Conservation (phyloP, 2,113 vertebrate species). For the Hassar affinis region DNA sequence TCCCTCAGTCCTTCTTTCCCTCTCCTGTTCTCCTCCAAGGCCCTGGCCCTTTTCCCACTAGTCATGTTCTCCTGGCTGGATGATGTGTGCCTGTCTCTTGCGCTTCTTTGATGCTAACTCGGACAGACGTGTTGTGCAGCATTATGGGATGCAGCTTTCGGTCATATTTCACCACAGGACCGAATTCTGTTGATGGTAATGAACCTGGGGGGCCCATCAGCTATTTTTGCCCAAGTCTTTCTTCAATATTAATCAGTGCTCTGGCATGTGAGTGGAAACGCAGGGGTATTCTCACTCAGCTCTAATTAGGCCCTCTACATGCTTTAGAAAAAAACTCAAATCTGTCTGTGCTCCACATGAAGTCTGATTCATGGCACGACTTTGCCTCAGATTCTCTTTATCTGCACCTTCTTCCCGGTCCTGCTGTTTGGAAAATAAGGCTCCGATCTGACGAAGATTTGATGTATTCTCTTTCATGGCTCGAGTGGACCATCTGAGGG, state of each 20-base stretch:
- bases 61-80: slow-evolving; percentile 78
- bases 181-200: slow-evolving; percentile 75
- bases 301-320: slow-evolving; percentile 42
- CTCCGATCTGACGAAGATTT: slow-evolving; percentile 13
- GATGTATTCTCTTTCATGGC: slow-evolving; percentile 34
- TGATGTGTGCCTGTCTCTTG: slow-evolving; percentile 76
- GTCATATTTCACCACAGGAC: slow-evolving; percentile 69
- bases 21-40: slow-evolving; percentile 61
- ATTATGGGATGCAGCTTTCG: slow-evolving; percentile 76
- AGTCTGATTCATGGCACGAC: slow-evolving; percentile 16
- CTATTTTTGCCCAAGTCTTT: slow-evolving; percentile 67
- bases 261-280: slow-evolving; percentile 54
- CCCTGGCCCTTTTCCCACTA: slow-evolving; percentile 75
- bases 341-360: slow-evolving; percentile 32
- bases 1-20: slow-evolving; percentile 1
- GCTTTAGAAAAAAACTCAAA: slow-evolving; percentile 25
- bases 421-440: slow-evolving; percentile 38
- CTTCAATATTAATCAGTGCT: slow-evolving; percentile 67
- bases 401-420: slow-evolving; percentile 21
- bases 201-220: slow-evolving; percentile 56
- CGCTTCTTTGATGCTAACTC: slow-evolving; percentile 76
- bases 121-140: slow-evolving; percentile 68
- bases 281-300: slow-evolving; percentile 40
- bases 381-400: slow-evolving; percentile 31
- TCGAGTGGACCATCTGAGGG: background rate